These are phyloP conservation scores for Nothoprocta pentlandii DNA, from an alignment of 2,113 vertebrate species.

Conservation along the genomic window DNA sequence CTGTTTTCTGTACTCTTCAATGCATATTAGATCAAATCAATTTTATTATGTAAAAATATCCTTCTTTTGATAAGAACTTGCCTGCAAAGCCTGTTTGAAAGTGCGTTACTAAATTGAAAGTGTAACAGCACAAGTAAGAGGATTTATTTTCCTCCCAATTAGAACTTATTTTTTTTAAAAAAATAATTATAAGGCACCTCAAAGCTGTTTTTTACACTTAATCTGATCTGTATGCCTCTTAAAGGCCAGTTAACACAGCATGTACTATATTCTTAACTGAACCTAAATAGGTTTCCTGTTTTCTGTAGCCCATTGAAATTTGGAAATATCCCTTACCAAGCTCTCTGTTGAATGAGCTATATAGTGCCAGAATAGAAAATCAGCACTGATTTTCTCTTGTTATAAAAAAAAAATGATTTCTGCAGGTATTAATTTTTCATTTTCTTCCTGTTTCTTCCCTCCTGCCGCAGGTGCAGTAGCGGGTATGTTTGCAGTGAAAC, in stretches of 20 bases:
- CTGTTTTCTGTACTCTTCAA: background rate
- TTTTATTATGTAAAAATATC: background rate
- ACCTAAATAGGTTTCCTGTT: background rate
- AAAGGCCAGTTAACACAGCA: background rate
- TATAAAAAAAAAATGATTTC: background rate
- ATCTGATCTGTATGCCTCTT: background rate
- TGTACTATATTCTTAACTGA: background rate
- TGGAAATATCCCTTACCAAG: background rate
- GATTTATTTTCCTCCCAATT: background rate
- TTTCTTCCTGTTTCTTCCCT: background rate
- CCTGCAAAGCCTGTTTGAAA: background rate
- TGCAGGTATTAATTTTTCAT: background rate
- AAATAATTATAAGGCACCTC: background rate
- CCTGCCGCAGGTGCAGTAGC: background rate
- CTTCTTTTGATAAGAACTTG: background rate
- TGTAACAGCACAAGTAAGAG: background rate
- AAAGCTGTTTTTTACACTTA: background rate
- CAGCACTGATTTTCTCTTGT: background rate
- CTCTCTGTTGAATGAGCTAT: background rate
- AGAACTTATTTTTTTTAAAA: accelerated
- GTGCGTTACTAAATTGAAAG: background rate
- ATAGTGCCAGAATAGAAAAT: background rate
- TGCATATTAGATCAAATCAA: background rate
- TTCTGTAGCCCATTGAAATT: background rate
- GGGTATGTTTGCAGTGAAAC: background rate